phyloP scores from a whole-genome alignment of 1,140 invertebrate species.

The Drosophila arawakana region DNA sequence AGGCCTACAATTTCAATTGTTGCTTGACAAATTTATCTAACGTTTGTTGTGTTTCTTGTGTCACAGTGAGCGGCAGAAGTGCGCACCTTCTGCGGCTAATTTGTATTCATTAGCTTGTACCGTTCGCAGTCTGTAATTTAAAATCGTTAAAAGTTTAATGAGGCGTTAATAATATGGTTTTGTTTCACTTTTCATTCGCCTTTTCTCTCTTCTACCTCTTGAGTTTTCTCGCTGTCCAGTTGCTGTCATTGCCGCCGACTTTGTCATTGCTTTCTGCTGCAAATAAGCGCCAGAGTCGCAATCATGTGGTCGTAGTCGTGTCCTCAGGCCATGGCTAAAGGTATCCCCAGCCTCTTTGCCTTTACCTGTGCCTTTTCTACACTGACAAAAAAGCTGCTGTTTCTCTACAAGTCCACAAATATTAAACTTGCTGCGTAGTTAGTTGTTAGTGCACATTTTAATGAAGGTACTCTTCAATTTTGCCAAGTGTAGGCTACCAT shows the following conservation, averaged over 20 bases:
- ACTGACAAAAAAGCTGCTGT: not conserved
- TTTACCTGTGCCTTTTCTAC: not conserved
- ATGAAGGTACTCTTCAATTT: too few relatives aligned
- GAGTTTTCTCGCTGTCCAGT: constrained; percentile 58
- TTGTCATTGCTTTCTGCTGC: constrained; percentile 80
- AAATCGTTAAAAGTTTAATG: constrained; percentile 83
- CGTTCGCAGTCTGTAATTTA: constrained; percentile 76
- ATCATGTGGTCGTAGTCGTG: constrained; percentile 25
- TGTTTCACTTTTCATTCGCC: constrained; percentile 67
- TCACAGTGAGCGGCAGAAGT: not conserved
- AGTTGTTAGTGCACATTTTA: too few relatives aligned
- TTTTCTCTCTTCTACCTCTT: constrained; percentile 42
- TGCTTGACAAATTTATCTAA: constrained; percentile 5
- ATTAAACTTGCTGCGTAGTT: too few relatives aligned
- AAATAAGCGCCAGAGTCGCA: constrained; percentile 64
- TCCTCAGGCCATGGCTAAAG: constrained; percentile 54
- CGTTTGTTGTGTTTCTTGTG: constrained; percentile 1
- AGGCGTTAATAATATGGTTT: constrained; percentile 83
- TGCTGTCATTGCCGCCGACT: constrained; percentile 54
- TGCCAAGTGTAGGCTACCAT: constrained; percentile 31
- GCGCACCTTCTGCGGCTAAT: constrained; percentile 64
- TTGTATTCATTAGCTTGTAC: constrained; percentile 77
- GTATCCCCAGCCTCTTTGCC: constrained; percentile 40
- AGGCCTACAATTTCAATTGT: constrained; percentile 17
- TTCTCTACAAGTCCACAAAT: too few relatives aligned